These are phyloP conservation scores for Leucoma salicis DNA, from an alignment of 2,888 invertebrate genomes.

Conservation along the genomic window DNA sequence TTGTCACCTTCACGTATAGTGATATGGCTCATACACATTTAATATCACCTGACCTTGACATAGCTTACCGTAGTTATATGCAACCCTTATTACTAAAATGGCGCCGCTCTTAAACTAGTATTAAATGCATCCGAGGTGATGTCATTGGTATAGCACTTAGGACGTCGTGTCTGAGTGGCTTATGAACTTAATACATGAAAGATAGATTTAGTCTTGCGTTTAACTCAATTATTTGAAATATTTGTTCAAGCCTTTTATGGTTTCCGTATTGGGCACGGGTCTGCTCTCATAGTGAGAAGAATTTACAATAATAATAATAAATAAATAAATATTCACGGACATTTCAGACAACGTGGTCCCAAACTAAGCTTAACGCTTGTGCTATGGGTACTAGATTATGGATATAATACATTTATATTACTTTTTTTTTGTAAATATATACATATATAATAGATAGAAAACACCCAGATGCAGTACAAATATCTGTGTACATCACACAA, in stretches of 20 bases:
- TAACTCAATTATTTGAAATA: neutral
- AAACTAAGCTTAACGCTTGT: no score
- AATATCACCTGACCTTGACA: slow-evolving; percentile 16
- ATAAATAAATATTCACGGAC: no score
- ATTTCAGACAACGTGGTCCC: no score
- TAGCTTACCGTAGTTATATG: slow-evolving; percentile 10
- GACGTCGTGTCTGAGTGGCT: neutral
- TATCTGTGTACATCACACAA: no score
- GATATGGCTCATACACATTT: neutral
- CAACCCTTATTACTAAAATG: slow-evolving; percentile 18
- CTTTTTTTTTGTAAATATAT: no score
- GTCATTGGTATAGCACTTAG: neutral
- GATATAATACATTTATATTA: no score
- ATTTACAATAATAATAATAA: no score
- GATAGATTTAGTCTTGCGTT: neutral
- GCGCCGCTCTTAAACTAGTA: slow-evolving; percentile 2
- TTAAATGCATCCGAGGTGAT: slow-evolving; percentile 9
- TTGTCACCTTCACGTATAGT: slow-evolving; percentile 4
- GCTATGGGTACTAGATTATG: no score
- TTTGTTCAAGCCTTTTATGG: neutral
- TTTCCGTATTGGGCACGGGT: neutral
- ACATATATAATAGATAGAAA: no score
- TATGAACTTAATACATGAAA: neutral
- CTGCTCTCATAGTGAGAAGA: neutral
- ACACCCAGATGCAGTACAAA: no score